These are phyloP conservation scores for Yponomeuta evonymella DNA, from an alignment of 2,888 invertebrate species.

Conservation along the genomic window DNA sequence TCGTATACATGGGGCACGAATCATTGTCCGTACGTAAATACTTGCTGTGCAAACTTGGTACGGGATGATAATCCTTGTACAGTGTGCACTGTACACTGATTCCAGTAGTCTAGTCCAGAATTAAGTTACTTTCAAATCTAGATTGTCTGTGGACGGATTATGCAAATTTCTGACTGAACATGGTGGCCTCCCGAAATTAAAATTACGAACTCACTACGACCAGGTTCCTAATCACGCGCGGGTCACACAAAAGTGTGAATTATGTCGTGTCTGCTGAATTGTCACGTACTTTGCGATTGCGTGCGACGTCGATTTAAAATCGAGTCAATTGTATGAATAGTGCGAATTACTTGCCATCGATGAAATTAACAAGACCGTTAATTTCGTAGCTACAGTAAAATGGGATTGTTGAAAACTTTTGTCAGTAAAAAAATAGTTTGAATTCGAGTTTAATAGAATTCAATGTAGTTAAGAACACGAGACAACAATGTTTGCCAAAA, in stretches of 20 bases:
- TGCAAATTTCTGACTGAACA: too few relatives aligned
- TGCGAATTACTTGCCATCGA: neutral
- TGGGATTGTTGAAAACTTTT: constrained; percentile 8
- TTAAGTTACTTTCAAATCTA: too few relatives aligned
- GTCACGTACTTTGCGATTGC: neutral
- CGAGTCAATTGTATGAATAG: neutral
- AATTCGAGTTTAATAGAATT: neutral
- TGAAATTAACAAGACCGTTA: neutral
- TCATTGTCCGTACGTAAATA: too few relatives aligned
- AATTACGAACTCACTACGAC: too few relatives aligned
- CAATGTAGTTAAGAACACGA: neutral
- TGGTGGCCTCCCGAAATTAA: too few relatives aligned
- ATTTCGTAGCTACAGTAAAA: neutral
- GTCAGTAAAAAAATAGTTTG: neutral
- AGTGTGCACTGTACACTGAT: too few relatives aligned
- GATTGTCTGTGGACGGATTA: too few relatives aligned
- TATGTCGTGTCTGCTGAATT: neutral
- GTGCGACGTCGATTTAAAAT: neutral
- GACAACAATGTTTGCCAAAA: neutral
- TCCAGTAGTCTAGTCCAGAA: too few relatives aligned
- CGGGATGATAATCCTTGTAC: too few relatives aligned
- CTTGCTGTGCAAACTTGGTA: too few relatives aligned
- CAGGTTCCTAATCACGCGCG: too few relatives aligned
- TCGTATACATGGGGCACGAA: too few relatives aligned
- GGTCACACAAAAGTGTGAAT: neutral